These are phyloP conservation scores for Agrypnia vestita DNA, from an alignment of 1,140 invertebrate species.

Conservation along the genomic window DNA sequence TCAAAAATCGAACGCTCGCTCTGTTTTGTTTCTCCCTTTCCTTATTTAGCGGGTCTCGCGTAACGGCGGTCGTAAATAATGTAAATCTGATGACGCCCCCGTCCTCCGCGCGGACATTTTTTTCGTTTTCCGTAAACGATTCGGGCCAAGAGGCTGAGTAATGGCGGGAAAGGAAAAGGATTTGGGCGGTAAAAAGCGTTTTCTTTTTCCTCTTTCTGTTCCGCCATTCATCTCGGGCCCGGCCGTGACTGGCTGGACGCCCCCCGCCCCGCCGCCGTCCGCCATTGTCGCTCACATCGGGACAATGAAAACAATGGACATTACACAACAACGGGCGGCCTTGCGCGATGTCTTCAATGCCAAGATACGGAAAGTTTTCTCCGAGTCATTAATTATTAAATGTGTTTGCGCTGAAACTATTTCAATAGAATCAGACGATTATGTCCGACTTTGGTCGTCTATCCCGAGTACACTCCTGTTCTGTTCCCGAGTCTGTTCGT, in stretches of 20 bases:
- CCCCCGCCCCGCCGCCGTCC: background rate
- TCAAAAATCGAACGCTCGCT: background rate
- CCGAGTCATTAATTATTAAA: background rate
- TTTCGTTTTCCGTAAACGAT: background rate
- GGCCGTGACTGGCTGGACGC: background rate
- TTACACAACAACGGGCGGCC: conserved; percentile 1
- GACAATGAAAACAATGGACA: conserved; percentile 20
- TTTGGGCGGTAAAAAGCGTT: background rate
- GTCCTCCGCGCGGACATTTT: background rate
- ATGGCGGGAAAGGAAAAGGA: background rate
- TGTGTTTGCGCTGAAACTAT: conserved; percentile 1
- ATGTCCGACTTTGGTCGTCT: background rate
- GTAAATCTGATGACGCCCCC: conserved; percentile 33
- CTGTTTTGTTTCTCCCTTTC: conserved; percentile 9
- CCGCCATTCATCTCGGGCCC: background rate
- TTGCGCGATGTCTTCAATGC: conserved; percentile 14
- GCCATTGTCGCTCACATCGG: background rate
- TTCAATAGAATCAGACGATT: background rate
- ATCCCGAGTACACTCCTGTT: no score
- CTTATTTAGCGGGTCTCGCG: background rate
- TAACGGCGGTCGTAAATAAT: conserved; percentile 28
- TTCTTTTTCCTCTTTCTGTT: background rate
- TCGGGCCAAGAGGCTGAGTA: background rate
- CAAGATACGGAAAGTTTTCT: background rate
- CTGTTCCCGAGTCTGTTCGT: no score